Percentiles rank a stretch among this genome's conserved stretches.
Conservation (phyloP, 2,888 invertebrate genomes). For the Temnothorax unifasciatus region DNA sequence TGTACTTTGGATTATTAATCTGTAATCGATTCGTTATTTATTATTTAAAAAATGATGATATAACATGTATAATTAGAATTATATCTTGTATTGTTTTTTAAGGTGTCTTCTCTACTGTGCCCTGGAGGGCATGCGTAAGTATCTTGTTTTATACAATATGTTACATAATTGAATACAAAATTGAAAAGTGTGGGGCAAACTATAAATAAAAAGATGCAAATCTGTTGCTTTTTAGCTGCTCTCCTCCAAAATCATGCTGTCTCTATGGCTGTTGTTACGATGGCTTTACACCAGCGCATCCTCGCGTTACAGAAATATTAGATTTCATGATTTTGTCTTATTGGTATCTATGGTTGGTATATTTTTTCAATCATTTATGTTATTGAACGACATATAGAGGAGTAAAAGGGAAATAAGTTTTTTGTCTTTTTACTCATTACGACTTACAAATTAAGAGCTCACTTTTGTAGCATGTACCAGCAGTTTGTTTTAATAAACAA, state of each 20-base stretch:
- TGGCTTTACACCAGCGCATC: constrained; percentile 88
- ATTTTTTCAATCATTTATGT: neutral
- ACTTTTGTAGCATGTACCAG: neutral
- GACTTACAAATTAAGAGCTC: neutral
- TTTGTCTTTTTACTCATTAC: neutral
- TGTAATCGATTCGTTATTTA: constrained; percentile 5
- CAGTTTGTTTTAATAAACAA: neutral
- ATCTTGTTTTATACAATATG: neutral
- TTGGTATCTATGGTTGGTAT: constrained; percentile 89
- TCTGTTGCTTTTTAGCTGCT: constrained; percentile 87
- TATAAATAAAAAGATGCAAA: constrained; percentile 7
- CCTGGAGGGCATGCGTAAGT: constrained; percentile 83
- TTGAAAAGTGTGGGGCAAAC: neutral
- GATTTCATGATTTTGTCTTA: constrained; percentile 90
- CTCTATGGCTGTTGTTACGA: constrained; percentile 88
- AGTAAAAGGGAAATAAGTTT: constrained; percentile 23
- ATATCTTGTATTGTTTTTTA: constrained; percentile 55
- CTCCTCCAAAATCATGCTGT: constrained; percentile 92
- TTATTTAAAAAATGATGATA: constrained; percentile 13
- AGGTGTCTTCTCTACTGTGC: constrained; percentile 82
- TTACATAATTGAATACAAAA: neutral
- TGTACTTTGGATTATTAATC: neutral
- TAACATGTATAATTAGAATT: constrained; percentile 5
- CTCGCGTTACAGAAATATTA: constrained; percentile 88
- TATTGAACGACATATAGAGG: neutral